Base-by-base conservation (phyloP, 2,888 invertebrate species). In the Drosophila putrida region DNA sequence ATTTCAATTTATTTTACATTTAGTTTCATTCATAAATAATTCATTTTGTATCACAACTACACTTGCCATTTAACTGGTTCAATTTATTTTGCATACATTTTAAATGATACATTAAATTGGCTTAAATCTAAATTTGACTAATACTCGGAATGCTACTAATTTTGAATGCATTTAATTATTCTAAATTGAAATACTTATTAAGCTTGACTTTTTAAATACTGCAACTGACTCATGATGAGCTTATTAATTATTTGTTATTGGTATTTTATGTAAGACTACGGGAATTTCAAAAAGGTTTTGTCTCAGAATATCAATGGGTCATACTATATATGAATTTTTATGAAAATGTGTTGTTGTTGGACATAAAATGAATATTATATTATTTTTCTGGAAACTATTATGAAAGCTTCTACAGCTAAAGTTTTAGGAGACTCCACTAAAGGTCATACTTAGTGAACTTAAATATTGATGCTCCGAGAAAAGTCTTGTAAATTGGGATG, bases 391-490 rank as follows among this genome's bases (percentile, higher is more conserved):
- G 13, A 6, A 38, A 13, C 25, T 47, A 33, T 10, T 47, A 31
- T 0, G 15, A 35, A 35, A n/a, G 20, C 6, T 49, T 15, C 11
- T 2, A 31, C 11, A 43, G 33, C 43, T 44, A 28, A 50, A 41
- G 33, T 33, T 31, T 43, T 43, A 6, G 25, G 13, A 36, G 28
- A 20, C 33, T 33, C 41, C 15, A 15, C 33, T 31, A 13, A 10
- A 9, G 13, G 13, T 25, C 35, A 11, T 51, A 20, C 20, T 20
- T 20, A 33, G 27, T 44, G 1, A 28, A 54, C 36, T 65, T 47
- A 76, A 76, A 47, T 51, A 57, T 60, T 51, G 41, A 38, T 36
- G 31, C 20, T 15, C 20, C n/a, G 38, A 35, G 35, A 51, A 75
- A 53, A 50, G 43, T 57, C 35, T 39, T 53, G 36, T 28, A 51